Conservation (phyloP, 2,888 invertebrate species). For the Pandemis heparana region DNA sequence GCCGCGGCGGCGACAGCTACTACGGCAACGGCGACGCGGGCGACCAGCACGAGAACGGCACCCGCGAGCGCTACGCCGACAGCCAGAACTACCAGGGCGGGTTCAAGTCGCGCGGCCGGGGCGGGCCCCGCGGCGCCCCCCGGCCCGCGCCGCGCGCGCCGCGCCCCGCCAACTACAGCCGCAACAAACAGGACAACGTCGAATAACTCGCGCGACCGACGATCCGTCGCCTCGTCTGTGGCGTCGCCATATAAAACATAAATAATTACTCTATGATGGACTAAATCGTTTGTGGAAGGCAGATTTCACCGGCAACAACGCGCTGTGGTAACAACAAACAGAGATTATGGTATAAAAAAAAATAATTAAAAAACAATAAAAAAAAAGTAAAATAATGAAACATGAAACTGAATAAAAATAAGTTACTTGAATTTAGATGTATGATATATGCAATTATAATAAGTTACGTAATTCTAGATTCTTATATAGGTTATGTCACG, state of each 20-base stretch:
- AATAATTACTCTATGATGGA: slow-evolving; percentile 62
- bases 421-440: slow-evolving; percentile 85
- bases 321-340: slow-evolving; percentile 84
- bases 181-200: slow-evolving; percentile 70
- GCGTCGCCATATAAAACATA: slow-evolving; percentile 53
- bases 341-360: slow-evolving; percentile 86
- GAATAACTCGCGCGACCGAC: slow-evolving; percentile 61
- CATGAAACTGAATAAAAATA: slow-evolving; percentile 84
- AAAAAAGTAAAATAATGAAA: slow-evolving; percentile 86
- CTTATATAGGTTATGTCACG: slow-evolving; percentile 75
- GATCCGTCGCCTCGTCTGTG: slow-evolving; percentile 52
- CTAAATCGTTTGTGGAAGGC: slow-evolving; percentile 87
- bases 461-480: slow-evolving; percentile 84
- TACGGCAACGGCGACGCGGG: slow-evolving; percentile 76
- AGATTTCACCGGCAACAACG: slow-evolving; percentile 90
- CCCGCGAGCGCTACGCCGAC: slow-evolving; percentile 81
- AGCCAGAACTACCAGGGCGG: slow-evolving; percentile 83
- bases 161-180: slow-evolving; percentile 68
- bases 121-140: slow-evolving; percentile 62
- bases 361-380: slow-evolving; percentile 70
- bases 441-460: slow-evolving; percentile 84
- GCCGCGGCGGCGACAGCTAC: slow-evolving; percentile 66
- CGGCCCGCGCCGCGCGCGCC: slow-evolving; percentile 64
- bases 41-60: slow-evolving; percentile 80
- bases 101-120: slow-evolving; percentile 84